Base-by-base conservation (phyloP, 2,797 vertebrate species). In the Spinus olivaceus region DNA sequence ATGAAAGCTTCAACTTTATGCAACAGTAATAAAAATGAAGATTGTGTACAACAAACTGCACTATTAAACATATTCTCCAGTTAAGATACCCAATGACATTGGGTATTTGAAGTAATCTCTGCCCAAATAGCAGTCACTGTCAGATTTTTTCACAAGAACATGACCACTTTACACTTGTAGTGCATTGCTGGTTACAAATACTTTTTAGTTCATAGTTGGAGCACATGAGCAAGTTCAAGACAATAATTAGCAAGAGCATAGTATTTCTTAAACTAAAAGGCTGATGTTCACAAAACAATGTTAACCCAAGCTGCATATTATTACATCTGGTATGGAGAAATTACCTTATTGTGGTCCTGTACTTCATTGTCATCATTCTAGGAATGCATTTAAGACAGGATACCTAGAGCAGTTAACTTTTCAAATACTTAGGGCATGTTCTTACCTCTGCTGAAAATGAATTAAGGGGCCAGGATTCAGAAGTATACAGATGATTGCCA, bases 21-120 rank as follows among this genome's bases (percentile, higher is more conserved):
- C 44, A 90, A 93, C 85, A 93, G 66, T 80, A 93, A 81, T 89
- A 80, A 87, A 92, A 93, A 59, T 24, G 12, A 81, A 81, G 59
- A 33, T 69, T 92, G 61, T 86, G 5, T 95, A 86, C 90, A 94
- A 90, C 46, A 84, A 94, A 81, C 56, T 76, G 79, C 70, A 89
- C 53, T 78, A 82, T 66, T 78, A 71, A 83, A 73, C 49, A 41
- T 56, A 30, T 84, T 87, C 56, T 92, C 69, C 57, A 46, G 30
- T 91, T 61, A 60, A 79, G 80, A 90, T 81, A 61, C 57, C 57
- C 53, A 60, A 0, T 25, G n/a, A 30, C 2, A 9, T 17, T 47
- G 12, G 42, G 49, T 35, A 63, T 49, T 54, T 77, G 84, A 78
- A 67, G 5, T 74, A 50, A 50, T 54, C 15, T 83, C 70, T 80